These are phyloP conservation scores for Calycopis cecrops DNA, from an alignment of 1,140 invertebrate genomes.

Conservation along the genomic window DNA sequence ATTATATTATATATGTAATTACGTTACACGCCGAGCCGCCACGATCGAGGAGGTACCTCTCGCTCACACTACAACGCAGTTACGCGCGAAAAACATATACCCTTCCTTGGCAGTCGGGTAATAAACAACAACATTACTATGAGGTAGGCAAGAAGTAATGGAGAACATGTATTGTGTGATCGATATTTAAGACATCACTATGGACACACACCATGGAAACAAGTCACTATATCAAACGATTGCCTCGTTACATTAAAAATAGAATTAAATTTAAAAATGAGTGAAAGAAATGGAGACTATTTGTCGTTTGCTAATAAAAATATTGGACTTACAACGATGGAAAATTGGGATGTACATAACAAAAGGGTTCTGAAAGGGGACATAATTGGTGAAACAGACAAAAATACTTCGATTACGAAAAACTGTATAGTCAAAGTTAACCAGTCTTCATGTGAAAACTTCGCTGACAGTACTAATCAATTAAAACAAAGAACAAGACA, in stretches of 20 bases:
- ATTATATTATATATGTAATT: too few species aligned
- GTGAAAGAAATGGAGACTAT: conserved; percentile 40
- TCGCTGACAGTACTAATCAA: conserved; percentile 76
- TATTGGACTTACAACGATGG: conserved; percentile 45
- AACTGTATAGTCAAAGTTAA: conserved; percentile 66
- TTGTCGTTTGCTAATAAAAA: conserved; percentile 53
- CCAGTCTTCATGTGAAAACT: conserved; percentile 55
- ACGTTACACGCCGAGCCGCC: too few species aligned
- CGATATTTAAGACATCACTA: background rate
- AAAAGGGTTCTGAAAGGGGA: conserved; percentile 53
- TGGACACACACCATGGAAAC: conserved; percentile 7
- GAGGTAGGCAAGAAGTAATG: too few species aligned
- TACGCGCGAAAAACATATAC: too few species aligned
- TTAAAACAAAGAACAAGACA: conserved; percentile 76
- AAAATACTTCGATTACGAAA: conserved; percentile 58
- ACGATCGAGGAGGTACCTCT: too few species aligned
- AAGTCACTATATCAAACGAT: conserved; percentile 10
- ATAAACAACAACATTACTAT: too few species aligned
- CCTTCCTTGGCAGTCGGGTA: too few species aligned
- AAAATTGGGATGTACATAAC: conserved; percentile 58
- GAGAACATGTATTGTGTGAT: background rate
- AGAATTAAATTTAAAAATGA: conserved; percentile 3
- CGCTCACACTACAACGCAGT: too few species aligned
- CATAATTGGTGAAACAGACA: conserved; percentile 52
- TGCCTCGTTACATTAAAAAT: conserved; percentile 7